Evolutionary conservation across 1,140 invertebrate species (phyloP).

Genomic region (Ceratoteleas bidentatus): DNA sequence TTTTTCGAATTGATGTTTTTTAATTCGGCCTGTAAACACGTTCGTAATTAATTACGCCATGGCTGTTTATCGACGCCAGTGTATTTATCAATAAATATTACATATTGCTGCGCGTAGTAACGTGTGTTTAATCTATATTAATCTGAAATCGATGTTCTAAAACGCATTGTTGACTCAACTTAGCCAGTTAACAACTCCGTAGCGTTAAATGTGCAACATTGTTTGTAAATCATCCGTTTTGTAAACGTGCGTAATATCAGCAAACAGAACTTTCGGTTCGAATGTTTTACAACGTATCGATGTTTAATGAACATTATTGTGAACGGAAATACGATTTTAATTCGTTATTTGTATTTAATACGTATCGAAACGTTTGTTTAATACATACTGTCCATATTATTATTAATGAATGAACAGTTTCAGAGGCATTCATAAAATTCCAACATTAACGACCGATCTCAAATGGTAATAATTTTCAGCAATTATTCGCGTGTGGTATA

Average conservation of each 20-base stretch:
- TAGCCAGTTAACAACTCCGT: neutral
- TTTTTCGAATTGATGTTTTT: no score
- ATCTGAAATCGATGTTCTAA: conserved; percentile 10
- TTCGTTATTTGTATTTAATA: neutral
- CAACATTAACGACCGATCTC: no score
- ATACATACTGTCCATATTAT: neutral
- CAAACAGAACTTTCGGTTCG: neutral
- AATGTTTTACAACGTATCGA: neutral
- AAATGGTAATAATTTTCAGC: no score
- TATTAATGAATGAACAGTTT: neutral
- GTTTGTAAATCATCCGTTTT: neutral
- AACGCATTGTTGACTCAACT: conserved; percentile 3
- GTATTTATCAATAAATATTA: conserved; percentile 9
- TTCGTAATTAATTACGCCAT: no score
- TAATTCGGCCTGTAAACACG: no score
- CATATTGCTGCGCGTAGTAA: neutral
- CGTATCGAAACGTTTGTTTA: neutral
- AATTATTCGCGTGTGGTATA: neutral
- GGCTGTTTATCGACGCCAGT: no score
- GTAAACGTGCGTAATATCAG: neutral
- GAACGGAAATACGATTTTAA: conserved; percentile 2
- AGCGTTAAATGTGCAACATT: neutral
- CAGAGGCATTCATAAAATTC: neutral
- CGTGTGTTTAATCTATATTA: neutral
- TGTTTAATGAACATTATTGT: conserved; percentile 1